Percentiles rank a stretch among this genome's conserved stretches.
phyloP scores from a whole-genome alignment of 1,140 invertebrate genomes.

The Solenopsis invicta region DNA sequence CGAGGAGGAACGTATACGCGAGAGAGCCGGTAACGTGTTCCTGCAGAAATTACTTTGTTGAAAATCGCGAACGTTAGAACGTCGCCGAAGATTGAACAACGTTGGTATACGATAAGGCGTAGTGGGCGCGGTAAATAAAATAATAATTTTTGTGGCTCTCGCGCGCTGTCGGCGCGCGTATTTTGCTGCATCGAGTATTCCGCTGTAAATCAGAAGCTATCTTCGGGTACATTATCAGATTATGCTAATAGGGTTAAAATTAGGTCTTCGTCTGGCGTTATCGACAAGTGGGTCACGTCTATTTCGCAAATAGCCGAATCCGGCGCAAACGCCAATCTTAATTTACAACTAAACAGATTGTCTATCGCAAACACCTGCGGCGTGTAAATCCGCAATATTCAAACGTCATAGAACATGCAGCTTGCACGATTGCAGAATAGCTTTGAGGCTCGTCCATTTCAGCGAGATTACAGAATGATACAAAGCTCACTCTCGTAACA shows the following conservation, averaged over 20 bases:
- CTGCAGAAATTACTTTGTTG: constrained; percentile 40
- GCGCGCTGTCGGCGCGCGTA: background rate
- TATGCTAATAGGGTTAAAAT: constrained; percentile 22
- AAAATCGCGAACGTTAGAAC: constrained; percentile 12
- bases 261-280: constrained; percentile 31
- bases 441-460: constrained; percentile 23
- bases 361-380: constrained; percentile 37
- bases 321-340: constrained; percentile 49
- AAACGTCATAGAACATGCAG: background rate
- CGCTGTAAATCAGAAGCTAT: constrained; percentile 19
- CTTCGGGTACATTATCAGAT: background rate
- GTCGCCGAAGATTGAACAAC: background rate
- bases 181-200: background rate
- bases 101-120: background rate
- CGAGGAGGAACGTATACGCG: background rate
- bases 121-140: background rate
- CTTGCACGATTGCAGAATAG: background rate
- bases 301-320: constrained; percentile 50
- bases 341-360: constrained; percentile 49
- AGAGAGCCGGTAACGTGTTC: constrained; percentile 7
- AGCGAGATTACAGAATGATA: background rate
- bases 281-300: constrained; percentile 46
- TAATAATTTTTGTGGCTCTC: background rate
- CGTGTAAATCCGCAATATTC: constrained; percentile 32
- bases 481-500: background rate